Evolutionary conservation across 2,888 invertebrate species (phyloP).

Genomic region (Empis stercorea): DNA sequence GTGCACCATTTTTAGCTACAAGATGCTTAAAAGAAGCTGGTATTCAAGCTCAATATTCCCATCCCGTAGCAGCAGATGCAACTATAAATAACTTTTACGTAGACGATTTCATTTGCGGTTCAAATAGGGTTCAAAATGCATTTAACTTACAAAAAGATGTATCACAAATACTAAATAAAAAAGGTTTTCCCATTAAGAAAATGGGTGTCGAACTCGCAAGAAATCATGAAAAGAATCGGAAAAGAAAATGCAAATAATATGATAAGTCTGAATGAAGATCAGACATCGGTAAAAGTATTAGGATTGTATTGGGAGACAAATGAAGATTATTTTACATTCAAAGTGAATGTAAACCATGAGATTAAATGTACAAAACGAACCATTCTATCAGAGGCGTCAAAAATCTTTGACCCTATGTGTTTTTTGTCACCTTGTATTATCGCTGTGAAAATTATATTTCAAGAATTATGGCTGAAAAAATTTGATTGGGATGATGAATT

Average conservation of each 20-base stretch:
- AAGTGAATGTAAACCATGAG: not conserved
- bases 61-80: slow-evolving; percentile 10
- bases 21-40: slow-evolving; percentile 12
- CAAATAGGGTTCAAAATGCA: slow-evolving; percentile 9
- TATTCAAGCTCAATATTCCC: slow-evolving; percentile 3
- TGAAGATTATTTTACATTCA: slow-evolving; percentile 3
- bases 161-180: slow-evolving; percentile 3
- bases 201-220: slow-evolving; percentile 10
- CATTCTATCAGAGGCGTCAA: slow-evolving; percentile 4
- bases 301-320: slow-evolving; percentile 7
- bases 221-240: slow-evolving; percentile 5
- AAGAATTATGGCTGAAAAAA: slow-evolving; percentile 6
- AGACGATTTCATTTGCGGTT: slow-evolving; percentile 14
- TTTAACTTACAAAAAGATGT: slow-evolving; percentile 9
- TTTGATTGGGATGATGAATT: too few relatives aligned
- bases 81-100: slow-evolving; percentile 13
- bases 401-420: slow-evolving; percentile 7
- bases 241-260: slow-evolving; percentile 1
- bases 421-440: slow-evolving; percentile 4
- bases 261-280: not conserved
- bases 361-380: slow-evolving; percentile 2
- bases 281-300: slow-evolving; percentile 6
- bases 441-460: not conserved
- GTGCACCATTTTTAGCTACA: slow-evolving; percentile 15
- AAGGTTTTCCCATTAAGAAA: slow-evolving; percentile 11